Evolutionary conservation across 2,888 invertebrate genomes (phyloP).

Genomic region (Odontocolon sp.): DNA sequence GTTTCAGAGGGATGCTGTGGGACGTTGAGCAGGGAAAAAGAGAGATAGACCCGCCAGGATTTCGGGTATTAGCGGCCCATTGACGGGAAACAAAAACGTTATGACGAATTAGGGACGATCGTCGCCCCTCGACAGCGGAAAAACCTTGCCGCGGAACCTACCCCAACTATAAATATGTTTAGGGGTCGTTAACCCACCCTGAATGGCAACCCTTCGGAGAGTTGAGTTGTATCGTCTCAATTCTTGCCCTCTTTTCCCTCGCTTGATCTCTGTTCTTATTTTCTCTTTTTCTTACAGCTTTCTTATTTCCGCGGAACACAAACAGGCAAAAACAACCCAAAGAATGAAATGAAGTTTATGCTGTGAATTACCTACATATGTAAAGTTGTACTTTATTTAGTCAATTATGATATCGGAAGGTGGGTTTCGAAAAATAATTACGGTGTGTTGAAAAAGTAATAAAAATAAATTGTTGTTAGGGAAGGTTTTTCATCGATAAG

Average conservation of each 20-base stretch:
- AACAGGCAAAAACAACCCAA: no score
- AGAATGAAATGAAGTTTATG: no score
- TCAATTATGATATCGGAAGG: no score
- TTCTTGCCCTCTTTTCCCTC: constrained; percentile 19
- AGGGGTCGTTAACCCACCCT: constrained; percentile 70
- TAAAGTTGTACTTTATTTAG: no score
- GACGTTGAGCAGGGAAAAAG: constrained; percentile 23
- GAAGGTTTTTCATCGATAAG: no score
- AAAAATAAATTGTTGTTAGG: no score
- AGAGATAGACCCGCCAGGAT: constrained; percentile 59
- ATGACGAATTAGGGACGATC: constrained; percentile 76
- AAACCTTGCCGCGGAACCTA: constrained; percentile 69
- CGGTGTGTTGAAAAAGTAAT: no score
- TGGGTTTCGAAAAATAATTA: no score
- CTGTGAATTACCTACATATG: no score
- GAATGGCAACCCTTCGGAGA: constrained; percentile 60
- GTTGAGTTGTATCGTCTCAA: constrained; percentile 51
- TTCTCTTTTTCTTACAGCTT: background rate
- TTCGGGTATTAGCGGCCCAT: constrained; percentile 67
- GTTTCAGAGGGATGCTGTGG: constrained; percentile 43
- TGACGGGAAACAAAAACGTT: constrained; percentile 71
- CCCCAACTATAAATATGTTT: constrained; percentile 75
- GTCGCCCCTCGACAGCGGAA: constrained; percentile 66
- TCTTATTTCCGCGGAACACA: no score
- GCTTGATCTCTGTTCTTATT: background rate